Percentiles rank a stretch among this genome's conserved stretches.
phyloP scores from a whole-genome alignment of 2,888 invertebrate genomes.

The Eupsilia transversa region DNA sequence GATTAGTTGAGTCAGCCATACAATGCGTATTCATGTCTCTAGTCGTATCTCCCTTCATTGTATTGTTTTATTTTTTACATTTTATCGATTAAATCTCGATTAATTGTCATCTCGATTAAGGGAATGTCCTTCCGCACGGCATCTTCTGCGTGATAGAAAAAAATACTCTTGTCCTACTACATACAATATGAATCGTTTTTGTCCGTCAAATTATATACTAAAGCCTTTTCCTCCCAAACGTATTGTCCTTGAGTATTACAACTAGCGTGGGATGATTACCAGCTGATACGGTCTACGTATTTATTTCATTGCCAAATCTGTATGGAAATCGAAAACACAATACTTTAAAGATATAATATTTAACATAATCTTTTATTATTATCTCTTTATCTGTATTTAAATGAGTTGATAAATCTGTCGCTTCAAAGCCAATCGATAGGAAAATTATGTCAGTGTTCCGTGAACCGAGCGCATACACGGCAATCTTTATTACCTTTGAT shows the following conservation, averaged over 20 bases:
- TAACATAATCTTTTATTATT: constrained; percentile 35
- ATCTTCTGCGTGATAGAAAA: not conserved
- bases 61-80: constrained; percentile 17
- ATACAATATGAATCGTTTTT: constrained; percentile 7
- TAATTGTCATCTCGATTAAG: not conserved
- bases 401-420: constrained; percentile 42
- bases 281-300: constrained; percentile 45
- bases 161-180: not conserved
- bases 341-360: constrained; percentile 1
- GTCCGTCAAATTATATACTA: not conserved
- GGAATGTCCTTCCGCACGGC: not conserved
- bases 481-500: constrained; percentile 66
- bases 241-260: constrained; percentile 52
- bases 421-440: constrained; percentile 35
- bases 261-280: constrained; percentile 52
- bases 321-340: constrained; percentile 28
- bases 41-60: constrained; percentile 2
- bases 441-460: constrained; percentile 27
- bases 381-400: constrained; percentile 42
- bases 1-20: constrained; percentile 59
- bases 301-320: constrained; percentile 56
- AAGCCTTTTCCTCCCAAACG: constrained; percentile 15
- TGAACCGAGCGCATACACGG: constrained; percentile 15
- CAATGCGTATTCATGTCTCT: constrained; percentile 18
- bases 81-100: not conserved